phyloP scores from a whole-genome alignment of 2,888 invertebrate species.

The Pandemis cinnamomeana region DNA sequence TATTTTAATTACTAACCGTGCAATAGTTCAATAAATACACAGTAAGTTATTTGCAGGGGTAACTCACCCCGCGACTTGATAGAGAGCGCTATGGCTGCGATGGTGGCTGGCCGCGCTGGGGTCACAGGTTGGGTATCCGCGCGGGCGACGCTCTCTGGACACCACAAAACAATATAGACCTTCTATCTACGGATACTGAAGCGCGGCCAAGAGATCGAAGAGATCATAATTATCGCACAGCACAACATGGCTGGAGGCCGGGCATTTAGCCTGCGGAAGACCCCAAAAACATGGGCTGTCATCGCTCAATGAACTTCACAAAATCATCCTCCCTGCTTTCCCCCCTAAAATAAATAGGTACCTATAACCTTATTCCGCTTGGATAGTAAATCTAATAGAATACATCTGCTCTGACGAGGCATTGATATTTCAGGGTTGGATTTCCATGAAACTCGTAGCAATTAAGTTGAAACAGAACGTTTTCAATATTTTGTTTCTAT shows the following conservation, averaged over 20 bases:
- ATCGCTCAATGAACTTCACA: background rate
- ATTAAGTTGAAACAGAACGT: background rate
- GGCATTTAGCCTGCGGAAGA: too few species aligned
- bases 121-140: conserved; percentile 40
- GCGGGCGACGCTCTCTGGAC: conserved; percentile 16
- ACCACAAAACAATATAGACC: conserved; percentile 27
- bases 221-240: too few species aligned
- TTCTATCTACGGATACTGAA: background rate
- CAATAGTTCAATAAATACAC: conserved; percentile 2
- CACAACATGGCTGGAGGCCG: too few species aligned
- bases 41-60: conserved; percentile 10
- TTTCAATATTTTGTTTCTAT: conserved; percentile 5
- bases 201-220: too few species aligned
- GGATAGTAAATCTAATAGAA: background rate
- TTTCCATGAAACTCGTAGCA: background rate
- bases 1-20: background rate
- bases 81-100: conserved; percentile 76
- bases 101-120: conserved; percentile 56
- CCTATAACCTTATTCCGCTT: background rate
- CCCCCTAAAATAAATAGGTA: background rate
- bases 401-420: background rate
- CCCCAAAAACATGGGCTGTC: background rate
- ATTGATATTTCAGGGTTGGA: too few species aligned
- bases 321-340: too few species aligned
- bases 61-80: conserved; percentile 79